phyloP scores from a whole-genome alignment of 2,797 vertebrate genomes.

The Spinus olivaceus region DNA sequence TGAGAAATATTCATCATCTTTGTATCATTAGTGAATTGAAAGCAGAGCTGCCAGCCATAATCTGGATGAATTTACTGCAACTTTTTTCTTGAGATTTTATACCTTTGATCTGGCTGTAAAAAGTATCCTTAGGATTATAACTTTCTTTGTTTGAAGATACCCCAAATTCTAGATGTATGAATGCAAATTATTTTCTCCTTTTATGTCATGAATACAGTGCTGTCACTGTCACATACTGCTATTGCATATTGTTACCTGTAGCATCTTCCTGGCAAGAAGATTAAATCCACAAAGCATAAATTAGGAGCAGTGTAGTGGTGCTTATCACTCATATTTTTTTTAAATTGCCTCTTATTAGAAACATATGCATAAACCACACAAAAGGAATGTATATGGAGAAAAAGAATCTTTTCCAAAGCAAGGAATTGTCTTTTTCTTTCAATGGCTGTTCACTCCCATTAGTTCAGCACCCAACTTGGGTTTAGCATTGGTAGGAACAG shows the following conservation, averaged over 20 bases:
- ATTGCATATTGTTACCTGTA: background rate
- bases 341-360: background rate
- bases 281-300: background rate
- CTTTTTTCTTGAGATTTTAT: background rate
- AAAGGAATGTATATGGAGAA: background rate
- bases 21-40: background rate
- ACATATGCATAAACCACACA: background rate
- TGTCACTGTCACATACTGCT: background rate
- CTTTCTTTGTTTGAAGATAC: background rate
- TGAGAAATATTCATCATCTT: background rate
- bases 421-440: background rate
- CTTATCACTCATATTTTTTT: background rate
- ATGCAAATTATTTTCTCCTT: background rate
- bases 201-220: background rate
- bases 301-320: background rate
- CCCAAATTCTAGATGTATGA: background rate
- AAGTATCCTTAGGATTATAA: background rate
- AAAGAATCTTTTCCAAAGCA: background rate
- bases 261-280: background rate
- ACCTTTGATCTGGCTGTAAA: background rate
- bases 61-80: background rate
- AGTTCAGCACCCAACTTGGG: background rate
- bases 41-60: background rate
- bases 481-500: background rate
- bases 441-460: background rate